Evolutionary conservation across 2,888 invertebrate genomes (phyloP), one percentile per base, ranked within the genome.

Genomic region (Tineola bisselliella): DNA sequence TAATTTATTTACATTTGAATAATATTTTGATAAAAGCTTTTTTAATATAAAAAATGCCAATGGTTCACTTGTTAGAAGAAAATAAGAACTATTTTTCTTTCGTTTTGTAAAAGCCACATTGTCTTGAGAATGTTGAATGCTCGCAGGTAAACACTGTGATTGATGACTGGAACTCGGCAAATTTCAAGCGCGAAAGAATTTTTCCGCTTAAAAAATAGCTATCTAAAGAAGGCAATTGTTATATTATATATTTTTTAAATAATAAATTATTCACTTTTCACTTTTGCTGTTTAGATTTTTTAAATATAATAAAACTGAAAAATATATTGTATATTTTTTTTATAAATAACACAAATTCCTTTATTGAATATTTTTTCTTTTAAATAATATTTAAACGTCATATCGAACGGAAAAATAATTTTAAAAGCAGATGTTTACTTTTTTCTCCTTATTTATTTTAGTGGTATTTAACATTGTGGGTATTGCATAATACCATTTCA

Each of bases 141-240:
- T 74, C 67, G 70, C 72, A 75, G 74, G 74, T 74, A 73, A 70
- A 62, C 59, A 61, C 68, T 74, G 71, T 77, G 78, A 79, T 79
- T 77, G 77, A 78, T 77, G 75, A 71, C 70, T 75, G 73, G 71
- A 73, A 73, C 69, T 72, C 70, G 71, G 72, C 70, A 71, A 71
- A 75, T 72, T 70, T 70, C 73, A 73, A 73, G 69, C 69, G 68
- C 18, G 58, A 58, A 58, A 58, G 58, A 33, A 58, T 58, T 48
- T 25, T 11, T 8, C 25, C 25, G 19, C 54, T 54, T 54, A 54
- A 54, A 25, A 54, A 54, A 54, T 19, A 54, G 52, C 52, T 56
- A 56, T 56, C 25, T 15, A 56, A 25, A n/a, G 31, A 58, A 58
- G n/a, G 30, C 30, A 30, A 58, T 33, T 58, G 58, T 33, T 58